Evolutionary conservation across 2,888 invertebrate genomes (phyloP).

Genomic region (Parnassius apollo): DNA sequence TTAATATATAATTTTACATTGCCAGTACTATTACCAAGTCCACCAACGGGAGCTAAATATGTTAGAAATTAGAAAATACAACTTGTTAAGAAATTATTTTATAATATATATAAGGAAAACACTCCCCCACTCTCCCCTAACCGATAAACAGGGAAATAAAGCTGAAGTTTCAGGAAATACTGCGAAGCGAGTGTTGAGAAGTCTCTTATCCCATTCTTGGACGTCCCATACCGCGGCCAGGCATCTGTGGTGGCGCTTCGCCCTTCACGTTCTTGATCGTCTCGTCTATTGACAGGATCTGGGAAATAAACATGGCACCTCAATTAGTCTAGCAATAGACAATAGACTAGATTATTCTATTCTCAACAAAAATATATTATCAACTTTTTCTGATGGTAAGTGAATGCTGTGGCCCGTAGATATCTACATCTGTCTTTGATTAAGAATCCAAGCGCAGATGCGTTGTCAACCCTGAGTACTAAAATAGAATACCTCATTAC

Average conservation of each 20-base stretch:
- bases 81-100: background rate
- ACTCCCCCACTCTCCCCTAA: background rate
- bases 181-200: slow-evolving; percentile 1
- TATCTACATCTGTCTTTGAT: too few relatives aligned
- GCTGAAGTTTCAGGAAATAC: slow-evolving; percentile 6
- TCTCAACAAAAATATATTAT: too few relatives aligned
- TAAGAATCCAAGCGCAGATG: too few relatives aligned
- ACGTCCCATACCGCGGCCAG: slow-evolving; percentile 86
- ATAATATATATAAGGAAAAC: background rate
- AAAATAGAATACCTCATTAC: too few relatives aligned
- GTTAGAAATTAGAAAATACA: background rate
- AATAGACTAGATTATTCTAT: background rate
- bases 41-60: background rate
- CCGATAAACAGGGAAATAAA: background rate
- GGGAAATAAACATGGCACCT: slow-evolving; percentile 27
- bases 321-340: background rate
- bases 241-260: slow-evolving; percentile 73
- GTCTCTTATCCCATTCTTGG: slow-evolving; percentile 82
- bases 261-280: slow-evolving; percentile 96
- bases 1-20: too few relatives aligned
- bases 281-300: slow-evolving; percentile 97
- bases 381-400: too few relatives aligned
- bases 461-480: too few relatives aligned
- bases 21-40: too few relatives aligned
- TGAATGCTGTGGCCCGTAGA: too few relatives aligned